These are phyloP conservation scores for Sterrhoptilus dennistouni DNA, from an alignment of 2,113 vertebrate species.

Conservation along the genomic window DNA sequence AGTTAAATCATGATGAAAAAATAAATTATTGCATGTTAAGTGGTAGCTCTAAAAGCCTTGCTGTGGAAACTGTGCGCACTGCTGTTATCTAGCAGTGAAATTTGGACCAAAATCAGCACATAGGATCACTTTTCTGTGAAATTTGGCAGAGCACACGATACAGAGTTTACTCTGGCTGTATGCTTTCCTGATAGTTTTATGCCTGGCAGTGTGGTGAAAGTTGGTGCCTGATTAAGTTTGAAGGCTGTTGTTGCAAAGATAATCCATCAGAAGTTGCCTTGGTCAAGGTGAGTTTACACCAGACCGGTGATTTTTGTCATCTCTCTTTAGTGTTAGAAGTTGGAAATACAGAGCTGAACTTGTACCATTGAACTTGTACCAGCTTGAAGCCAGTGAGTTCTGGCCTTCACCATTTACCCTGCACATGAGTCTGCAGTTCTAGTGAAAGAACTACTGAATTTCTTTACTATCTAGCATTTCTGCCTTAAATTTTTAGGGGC, in stretches of 20 bases:
- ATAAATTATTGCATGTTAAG: background rate
- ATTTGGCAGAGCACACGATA: background rate
- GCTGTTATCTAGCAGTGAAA: background rate
- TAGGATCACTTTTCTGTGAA: background rate
- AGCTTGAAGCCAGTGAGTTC: background rate
- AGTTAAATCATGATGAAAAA: background rate
- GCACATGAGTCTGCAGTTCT: background rate
- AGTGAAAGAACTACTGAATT: background rate
- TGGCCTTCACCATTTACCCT: background rate
- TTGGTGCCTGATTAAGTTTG: background rate
- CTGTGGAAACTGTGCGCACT: background rate
- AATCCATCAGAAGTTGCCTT: background rate
- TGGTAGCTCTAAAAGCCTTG: background rate
- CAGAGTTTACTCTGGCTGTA: background rate
- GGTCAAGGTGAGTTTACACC: background rate
- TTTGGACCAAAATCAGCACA: background rate
- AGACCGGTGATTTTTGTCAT: background rate
- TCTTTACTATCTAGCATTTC: background rate
- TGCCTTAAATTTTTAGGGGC: background rate
- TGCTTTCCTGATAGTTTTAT: background rate
- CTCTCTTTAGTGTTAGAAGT: background rate
- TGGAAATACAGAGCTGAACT: background rate
- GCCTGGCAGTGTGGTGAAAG: background rate
- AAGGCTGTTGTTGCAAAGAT: background rate
- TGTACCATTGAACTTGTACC: background rate